Base-by-base conservation (phyloP, 2,888 invertebrate genomes). In the Drosophila incognita region DNA sequence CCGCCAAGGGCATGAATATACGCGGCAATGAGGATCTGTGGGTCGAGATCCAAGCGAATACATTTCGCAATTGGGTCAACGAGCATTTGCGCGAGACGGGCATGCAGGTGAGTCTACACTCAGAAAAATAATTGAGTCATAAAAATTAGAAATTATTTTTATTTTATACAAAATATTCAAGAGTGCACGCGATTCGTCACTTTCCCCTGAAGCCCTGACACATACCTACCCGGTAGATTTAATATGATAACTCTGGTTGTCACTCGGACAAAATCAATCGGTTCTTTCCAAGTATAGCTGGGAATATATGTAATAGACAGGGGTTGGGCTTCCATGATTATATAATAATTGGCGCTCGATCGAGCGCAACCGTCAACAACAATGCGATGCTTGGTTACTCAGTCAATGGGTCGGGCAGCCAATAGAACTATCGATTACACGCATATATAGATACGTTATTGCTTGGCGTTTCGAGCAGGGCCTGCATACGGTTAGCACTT, bases 1-100 rank as follows among this genome's bases (percentile, higher is more conserved):
- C 98, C 1, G 98, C 98, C 81, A 97, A 97, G 92, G 98, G 98
- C 80, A 98, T 98, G 98, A 96, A 97, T 87, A 98, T 98, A 92
- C 98, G 97, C 92, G 98, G 98, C 81, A 96, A 97, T 91, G 98
- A 98, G 93, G 98, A 98, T 91, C 95, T 98, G 51, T 99, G 99
- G 99, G 97, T 99, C 60, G 98, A 98, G 92, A 98, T 98, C 80
- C 98, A 98, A 93, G 97, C 98, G 54, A 97, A 98, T 93, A 99
- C 99, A 46, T 99, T 99, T 93, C 95, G 97, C 85, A 99, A 99
- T 93, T 99, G 99, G 99, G 97, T 99, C 89, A 99, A 99, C 93
- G 99, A 99, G 93, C 97, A 97, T 88, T 93, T 98, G 78, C 95
- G 95, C 75, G 96, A 96, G 56, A 94, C 95, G 76, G 95, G 95